Conservation (phyloP, 2,888 invertebrate species). For the Eilema caniola region DNA sequence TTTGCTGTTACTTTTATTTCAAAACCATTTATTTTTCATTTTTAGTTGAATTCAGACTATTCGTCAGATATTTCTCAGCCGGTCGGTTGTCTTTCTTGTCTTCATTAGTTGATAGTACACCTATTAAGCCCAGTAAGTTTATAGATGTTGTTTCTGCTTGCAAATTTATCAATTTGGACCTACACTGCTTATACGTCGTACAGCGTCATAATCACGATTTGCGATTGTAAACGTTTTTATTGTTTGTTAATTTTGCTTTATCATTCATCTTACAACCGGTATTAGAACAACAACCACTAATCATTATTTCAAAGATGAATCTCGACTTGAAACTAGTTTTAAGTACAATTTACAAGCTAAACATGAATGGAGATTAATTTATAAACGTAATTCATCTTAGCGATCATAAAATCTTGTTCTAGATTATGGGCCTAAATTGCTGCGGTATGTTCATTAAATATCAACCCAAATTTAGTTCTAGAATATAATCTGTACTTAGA, state of each 20-base stretch:
- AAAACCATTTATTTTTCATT: conserved; percentile 45
- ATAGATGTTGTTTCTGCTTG: conserved; percentile 43
- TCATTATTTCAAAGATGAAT: neutral
- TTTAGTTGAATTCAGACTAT: conserved; percentile 70
- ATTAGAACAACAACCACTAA: neutral
- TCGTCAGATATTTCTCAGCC: conserved; percentile 59
- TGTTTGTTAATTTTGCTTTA: neutral
- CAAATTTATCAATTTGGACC: conserved; percentile 29
- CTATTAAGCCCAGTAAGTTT: conserved; percentile 61
- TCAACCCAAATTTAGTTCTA: no score
- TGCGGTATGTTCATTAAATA: no score
- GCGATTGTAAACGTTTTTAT: neutral
- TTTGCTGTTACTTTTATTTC: conserved; percentile 21
- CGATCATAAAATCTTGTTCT: no score
- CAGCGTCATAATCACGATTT: neutral
- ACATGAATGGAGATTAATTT: no score
- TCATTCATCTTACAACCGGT: neutral
- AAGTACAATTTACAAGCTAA: no score
- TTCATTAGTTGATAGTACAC: conserved; percentile 59
- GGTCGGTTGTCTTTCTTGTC: conserved; percentile 64
- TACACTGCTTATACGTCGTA: neutral
- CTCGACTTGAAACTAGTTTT: neutral
- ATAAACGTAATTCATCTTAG: no score
- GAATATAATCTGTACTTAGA: no score
- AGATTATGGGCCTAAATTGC: no score